These are phyloP conservation scores for Lamproptera curius DNA, from an alignment of 2,888 invertebrate species.

Conservation along the genomic window DNA sequence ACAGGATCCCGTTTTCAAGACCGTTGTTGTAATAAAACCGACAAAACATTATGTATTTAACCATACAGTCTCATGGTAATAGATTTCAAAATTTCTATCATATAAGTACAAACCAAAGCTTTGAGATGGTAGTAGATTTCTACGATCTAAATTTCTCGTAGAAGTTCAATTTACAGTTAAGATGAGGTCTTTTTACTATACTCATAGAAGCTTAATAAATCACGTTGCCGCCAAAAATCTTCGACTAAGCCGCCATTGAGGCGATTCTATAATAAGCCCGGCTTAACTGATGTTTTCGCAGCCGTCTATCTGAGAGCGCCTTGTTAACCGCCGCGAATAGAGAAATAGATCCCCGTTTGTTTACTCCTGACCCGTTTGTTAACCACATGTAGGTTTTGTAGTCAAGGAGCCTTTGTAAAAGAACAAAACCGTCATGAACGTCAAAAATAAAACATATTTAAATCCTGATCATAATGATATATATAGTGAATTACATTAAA, in stretches of 20 bases:
- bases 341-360: slow-evolving; percentile 40
- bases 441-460: no score
- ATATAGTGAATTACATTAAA: no score
- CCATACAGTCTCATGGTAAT: no score
- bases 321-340: slow-evolving; percentile 27
- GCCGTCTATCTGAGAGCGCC: slow-evolving; percentile 23
- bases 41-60: no score
- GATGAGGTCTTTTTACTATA: neutral
- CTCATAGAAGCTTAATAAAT: neutral
- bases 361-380: slow-evolving; percentile 43
- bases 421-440: no score
- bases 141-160: neutral
- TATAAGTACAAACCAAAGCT: neutral
- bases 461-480: no score
- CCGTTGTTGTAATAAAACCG: no score
- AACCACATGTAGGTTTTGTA: slow-evolving; percentile 41
- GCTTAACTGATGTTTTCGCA: slow-evolving; percentile 29
- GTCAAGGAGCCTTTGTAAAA: slow-evolving; percentile 17
- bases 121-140: neutral
- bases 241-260: slow-evolving; percentile 3
- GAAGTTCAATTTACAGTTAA: neutral
- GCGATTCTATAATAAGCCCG: neutral
- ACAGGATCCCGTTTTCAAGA: no score
- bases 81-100: no score
- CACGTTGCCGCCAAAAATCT: neutral